Conservation (phyloP, 2,113 vertebrate species). For the Morone saxatilis region DNA sequence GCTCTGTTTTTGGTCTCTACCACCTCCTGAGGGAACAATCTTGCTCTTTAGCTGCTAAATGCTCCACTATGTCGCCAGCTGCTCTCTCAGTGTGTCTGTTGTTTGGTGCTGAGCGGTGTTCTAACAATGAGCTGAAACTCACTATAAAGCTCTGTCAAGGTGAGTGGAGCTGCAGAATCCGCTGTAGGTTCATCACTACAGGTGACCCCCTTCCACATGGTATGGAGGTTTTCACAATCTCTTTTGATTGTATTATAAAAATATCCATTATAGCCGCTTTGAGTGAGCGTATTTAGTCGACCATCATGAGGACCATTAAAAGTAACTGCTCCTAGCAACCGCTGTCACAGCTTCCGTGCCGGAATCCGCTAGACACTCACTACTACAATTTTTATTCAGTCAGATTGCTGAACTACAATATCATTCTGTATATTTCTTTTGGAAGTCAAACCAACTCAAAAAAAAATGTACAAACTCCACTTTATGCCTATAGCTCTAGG, state of each 20-base stretch:
- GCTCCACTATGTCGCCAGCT: background rate
- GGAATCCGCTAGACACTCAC: background rate
- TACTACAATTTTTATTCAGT: too few species aligned
- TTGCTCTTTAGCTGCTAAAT: background rate
- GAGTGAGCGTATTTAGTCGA: background rate
- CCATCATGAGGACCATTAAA: background rate
- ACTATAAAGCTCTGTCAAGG: background rate
- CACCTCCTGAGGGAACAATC: too few species aligned
- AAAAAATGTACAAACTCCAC: background rate
- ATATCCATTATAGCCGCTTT: background rate
- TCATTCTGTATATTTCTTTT: background rate
- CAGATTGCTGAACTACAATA: background rate
- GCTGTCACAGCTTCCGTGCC: background rate
- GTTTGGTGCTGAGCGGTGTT: too few species aligned
- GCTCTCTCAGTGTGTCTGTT: too few species aligned
- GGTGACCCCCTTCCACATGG: background rate
- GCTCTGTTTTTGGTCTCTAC: too few species aligned
- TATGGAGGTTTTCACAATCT: background rate
- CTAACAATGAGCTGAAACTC: background rate
- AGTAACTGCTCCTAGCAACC: background rate
- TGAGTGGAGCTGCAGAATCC: background rate
- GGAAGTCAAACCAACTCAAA: background rate
- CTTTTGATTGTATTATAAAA: background rate
- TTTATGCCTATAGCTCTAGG: background rate
- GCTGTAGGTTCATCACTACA: background rate